These are phyloP conservation scores for Mormoops blainvillei DNA, from an alignment of 2,113 vertebrate genomes.

Conservation along the genomic window DNA sequence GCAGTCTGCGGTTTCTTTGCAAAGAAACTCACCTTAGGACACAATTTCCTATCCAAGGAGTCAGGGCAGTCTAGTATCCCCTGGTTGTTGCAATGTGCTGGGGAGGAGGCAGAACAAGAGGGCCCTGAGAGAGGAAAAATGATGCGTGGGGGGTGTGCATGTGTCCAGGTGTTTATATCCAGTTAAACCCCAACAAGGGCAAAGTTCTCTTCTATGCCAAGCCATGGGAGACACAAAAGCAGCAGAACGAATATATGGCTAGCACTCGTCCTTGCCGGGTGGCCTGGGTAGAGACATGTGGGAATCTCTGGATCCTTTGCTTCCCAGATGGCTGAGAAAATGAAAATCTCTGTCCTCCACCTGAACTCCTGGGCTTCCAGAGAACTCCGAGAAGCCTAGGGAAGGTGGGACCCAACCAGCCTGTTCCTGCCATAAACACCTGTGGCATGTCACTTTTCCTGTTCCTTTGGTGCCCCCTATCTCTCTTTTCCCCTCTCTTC, in stretches of 20 bases:
- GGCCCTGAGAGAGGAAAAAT: neutral
- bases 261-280: neutral
- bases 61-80: neutral
- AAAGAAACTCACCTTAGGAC: slow-evolving; percentile 10
- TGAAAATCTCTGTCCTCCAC: neutral
- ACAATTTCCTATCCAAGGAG: slow-evolving; percentile 22
- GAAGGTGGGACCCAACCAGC: neutral
- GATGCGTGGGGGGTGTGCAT: neutral
- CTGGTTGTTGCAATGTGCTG: neutral
- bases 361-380: neutral
- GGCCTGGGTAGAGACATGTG: neutral
- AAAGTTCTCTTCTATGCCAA: neutral
- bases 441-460: neutral
- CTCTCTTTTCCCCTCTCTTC: neutral
- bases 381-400: neutral
- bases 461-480: neutral
- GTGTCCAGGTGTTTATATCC: neutral
- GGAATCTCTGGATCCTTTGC: neutral
- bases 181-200: neutral
- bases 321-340: neutral
- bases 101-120: neutral
- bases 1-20: neutral
- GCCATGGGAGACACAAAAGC: neutral
- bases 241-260: neutral
- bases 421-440: neutral